These are phyloP conservation scores for Bursaphelenchus okinawaensis DNA, from an alignment of 2,888 invertebrate genomes.

Conservation along the genomic window DNA sequence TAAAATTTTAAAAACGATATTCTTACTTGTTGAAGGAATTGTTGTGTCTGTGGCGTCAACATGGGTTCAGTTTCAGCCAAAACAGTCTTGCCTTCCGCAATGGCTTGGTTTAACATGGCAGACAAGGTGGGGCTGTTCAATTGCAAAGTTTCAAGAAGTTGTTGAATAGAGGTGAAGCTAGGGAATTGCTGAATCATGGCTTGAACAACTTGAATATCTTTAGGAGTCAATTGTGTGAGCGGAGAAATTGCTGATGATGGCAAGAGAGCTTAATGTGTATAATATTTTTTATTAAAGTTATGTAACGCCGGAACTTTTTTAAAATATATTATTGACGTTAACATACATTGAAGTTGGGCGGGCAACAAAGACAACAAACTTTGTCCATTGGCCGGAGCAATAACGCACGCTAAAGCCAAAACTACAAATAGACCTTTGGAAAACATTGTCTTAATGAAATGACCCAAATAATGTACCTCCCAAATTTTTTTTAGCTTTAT, in stretches of 20 bases:
- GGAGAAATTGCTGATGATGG: neutral
- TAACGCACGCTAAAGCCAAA: conserved; percentile 1
- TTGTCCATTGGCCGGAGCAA: neutral
- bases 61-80: neutral
- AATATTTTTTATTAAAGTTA: neutral
- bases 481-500: no score
- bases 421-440: neutral
- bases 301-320: neutral
- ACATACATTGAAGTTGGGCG: neutral
- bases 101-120: neutral
- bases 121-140: neutral
- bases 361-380: neutral
- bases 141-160: neutral
- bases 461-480: neutral
- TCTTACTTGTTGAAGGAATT: neutral
- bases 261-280: neutral
- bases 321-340: neutral
- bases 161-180: neutral
- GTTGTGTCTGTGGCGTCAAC: neutral
- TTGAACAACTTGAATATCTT: neutral
- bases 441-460: neutral
- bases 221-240: neutral
- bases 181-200: neutral
- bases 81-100: neutral
- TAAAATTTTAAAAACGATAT: no score